A percentile compares a stretch with the other conserved stretches of the same genome.
These are phyloP conservation scores for Ailurus styani DNA, from an alignment of 2,113 vertebrate species.

Conservation along the genomic window DNA sequence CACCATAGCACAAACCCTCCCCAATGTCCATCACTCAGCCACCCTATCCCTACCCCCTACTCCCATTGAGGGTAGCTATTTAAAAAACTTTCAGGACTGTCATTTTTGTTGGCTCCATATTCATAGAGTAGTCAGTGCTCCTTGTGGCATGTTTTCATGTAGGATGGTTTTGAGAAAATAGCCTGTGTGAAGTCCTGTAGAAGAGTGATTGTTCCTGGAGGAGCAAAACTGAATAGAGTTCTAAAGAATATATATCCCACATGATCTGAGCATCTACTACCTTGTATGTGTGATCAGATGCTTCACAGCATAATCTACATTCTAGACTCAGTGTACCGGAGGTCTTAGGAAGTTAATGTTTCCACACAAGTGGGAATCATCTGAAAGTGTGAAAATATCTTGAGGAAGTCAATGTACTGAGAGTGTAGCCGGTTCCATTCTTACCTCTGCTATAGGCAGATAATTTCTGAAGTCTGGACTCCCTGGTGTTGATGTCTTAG, in stretches of 20 bases:
- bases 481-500: neutral
- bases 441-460: neutral
- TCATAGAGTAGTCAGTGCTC: neutral
- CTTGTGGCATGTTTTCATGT: neutral
- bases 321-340: neutral
- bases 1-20: no score
- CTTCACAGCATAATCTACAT: neutral
- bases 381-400: neutral
- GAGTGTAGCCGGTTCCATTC: rapidly evolving
- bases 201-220: neutral
- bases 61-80: neutral
- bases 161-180: neutral
- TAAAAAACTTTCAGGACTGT: neutral
- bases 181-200: neutral
- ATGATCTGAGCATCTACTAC: neutral
- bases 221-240: neutral
- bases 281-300: neutral
- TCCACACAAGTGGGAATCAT: neutral
- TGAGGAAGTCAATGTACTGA: neutral
- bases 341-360: neutral
- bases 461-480: neutral
- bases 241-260: neutral
- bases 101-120: neutral
- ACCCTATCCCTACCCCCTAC: no score
- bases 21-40: no score